Conservation (phyloP, 1,140 invertebrate genomes). For the Dreissena polymorpha region DNA sequence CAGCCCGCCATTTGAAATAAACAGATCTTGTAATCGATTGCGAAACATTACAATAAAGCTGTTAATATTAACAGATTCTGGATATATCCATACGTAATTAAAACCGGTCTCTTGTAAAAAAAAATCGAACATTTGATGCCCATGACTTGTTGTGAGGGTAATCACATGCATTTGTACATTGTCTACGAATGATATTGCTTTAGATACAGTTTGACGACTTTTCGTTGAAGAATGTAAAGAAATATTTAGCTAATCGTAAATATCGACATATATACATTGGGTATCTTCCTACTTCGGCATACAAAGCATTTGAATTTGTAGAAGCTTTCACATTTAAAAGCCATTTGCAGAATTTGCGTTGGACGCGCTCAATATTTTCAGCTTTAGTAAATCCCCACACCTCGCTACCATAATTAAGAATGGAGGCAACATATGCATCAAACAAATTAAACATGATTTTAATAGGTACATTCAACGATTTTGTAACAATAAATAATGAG, state of each 20-base stretch:
- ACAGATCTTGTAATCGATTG: not conserved
- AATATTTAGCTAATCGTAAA: not conserved
- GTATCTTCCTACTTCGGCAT: not conserved
- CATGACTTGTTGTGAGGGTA: not conserved
- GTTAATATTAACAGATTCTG: not conserved
- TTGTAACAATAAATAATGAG: not conserved
- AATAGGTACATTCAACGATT: not conserved
- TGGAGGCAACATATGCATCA: not conserved
- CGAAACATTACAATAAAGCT: not conserved
- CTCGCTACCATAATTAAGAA: not conserved
- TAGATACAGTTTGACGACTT: conserved; percentile 3
- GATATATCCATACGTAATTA: conserved; percentile 2
- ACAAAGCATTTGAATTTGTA: conserved; percentile 4
- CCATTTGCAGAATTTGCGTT: conserved; percentile 13
- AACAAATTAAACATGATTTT: conserved; percentile 10
- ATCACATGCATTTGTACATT: not conserved
- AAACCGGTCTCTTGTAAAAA: not conserved
- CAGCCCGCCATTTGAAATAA: not conserved
- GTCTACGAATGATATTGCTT: not conserved
- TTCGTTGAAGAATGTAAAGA: not conserved
- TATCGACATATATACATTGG: not conserved
- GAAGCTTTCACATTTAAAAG: conserved; percentile 11
- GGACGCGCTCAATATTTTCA: conserved; percentile 9
- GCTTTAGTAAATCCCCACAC: conserved; percentile 24
- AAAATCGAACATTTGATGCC: not conserved